A percentile compares a stretch with the other conserved stretches of the same genome.
These are phyloP conservation scores for Pterocles burchelli DNA, from an alignment of 2,113 vertebrate species.

Conservation along the genomic window DNA sequence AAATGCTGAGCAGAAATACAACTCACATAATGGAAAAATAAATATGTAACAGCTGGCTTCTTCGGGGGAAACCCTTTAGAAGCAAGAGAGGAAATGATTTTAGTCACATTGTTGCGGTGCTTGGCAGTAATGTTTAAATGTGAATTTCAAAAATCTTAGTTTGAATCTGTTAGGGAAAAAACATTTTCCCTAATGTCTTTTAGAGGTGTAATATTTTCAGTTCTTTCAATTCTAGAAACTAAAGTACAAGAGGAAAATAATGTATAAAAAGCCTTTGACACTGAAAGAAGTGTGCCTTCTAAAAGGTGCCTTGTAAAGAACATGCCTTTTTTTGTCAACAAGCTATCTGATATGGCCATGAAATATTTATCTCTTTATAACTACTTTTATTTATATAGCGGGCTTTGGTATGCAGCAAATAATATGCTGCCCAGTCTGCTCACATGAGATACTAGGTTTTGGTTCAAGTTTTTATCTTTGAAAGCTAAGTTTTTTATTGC, in stretches of 20 bases:
- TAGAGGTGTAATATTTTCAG: background rate
- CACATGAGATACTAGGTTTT: background rate
- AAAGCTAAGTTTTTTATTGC: background rate
- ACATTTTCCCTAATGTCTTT: background rate
- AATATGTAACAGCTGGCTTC: conserved; percentile 68
- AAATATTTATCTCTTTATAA: conserved; percentile 11
- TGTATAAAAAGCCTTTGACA: background rate
- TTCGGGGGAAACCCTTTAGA: conserved; percentile 39
- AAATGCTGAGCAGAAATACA: conserved; percentile 54
- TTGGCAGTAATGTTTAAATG: conserved; percentile 36
- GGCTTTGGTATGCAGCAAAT: background rate
- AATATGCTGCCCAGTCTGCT: background rate
- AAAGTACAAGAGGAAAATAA: background rate
- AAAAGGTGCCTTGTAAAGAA: background rate
- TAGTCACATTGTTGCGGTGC: background rate
- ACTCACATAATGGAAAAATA: conserved; percentile 59
- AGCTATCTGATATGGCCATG: background rate
- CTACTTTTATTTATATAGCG: conserved; percentile 15
- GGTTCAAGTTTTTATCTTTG: background rate
- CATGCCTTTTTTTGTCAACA: background rate
- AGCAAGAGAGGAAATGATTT: conserved; percentile 56
- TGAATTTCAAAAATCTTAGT: conserved; percentile 8
- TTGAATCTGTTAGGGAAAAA: background rate
- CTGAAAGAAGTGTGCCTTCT: background rate
- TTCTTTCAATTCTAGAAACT: conserved; percentile 11